Base-by-base conservation (phyloP, 2,888 invertebrate genomes). In the Ornithoptera priamus region DNA sequence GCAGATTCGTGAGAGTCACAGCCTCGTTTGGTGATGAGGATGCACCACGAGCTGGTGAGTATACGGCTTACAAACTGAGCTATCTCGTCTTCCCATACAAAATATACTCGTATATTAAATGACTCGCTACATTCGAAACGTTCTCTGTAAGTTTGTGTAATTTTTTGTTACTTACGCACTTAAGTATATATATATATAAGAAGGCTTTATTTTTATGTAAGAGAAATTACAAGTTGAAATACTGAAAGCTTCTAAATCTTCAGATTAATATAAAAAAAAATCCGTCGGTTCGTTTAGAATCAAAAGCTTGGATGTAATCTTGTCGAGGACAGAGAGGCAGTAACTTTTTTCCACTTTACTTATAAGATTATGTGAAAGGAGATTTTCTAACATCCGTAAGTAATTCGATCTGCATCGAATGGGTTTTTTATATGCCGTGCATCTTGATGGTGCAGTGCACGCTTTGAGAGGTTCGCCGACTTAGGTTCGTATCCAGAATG, bases 301-400 rank as follows among this genome's bases (percentile, higher is more conserved):
- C 22, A 24, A 68, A 62, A 46, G 22, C 58, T 68, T 56, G 42
- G 67, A 62, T 42, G 62, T 68, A 62, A 68, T 68, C 57, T 68
- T 62, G 67, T 68, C 42, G 42, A 42, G 46, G 30, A 30, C 10
- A 39, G 39, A 39, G 7, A 39, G 39, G 39, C 10, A 39, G 39
- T 10, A 39, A 10, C 8, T 39, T 39, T 39, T 39, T 39, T 39
- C 39, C 10, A 39, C 39, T 39, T 39, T 39, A 39, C 10, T 39
- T 53, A 53, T n/a, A 17, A 53, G 53, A n/a, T 53, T 57, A 57
- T 20, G 57, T 57, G 57, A 57, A 20, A 22, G n/a, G 6, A 57
- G 18, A 57, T 57, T 57, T 57, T 18, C 20, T 57, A 10, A 8
- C n/a, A 57, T 22, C 18, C 20, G 57, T 57, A 57, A 57, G n/a